These are phyloP conservation scores for Spea bombifrons DNA, from an alignment of 2,113 vertebrate species.

Conservation along the genomic window DNA sequence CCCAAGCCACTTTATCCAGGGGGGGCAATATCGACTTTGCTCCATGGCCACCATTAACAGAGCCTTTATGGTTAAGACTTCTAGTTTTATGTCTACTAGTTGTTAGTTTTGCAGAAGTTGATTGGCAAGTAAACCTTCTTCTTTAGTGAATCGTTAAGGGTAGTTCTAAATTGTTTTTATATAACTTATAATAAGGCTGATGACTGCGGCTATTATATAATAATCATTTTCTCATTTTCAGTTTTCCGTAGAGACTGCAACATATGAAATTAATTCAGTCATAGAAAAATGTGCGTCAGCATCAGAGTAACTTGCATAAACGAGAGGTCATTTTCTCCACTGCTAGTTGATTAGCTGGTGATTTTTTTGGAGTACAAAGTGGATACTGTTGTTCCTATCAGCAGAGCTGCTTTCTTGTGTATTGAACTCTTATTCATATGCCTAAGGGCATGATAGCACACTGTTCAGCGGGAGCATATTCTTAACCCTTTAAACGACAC, in stretches of 20 bases:
- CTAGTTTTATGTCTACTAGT: too few relatives aligned
- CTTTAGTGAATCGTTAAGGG: constrained; percentile 25
- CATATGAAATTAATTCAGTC: constrained; percentile 40
- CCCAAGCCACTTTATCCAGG: too few relatives aligned
- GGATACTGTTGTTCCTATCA: constrained; percentile 28
- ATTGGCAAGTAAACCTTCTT: constrained; percentile 5
- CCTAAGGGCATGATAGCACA: not conserved
- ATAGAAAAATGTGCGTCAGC: constrained; percentile 32
- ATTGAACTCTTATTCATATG: not conserved
- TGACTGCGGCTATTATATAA: constrained; percentile 8
- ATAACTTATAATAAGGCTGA: constrained; percentile 11
- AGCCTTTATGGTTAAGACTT: too few relatives aligned
- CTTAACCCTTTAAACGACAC: too few relatives aligned
- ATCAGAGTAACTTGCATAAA: constrained; percentile 21
- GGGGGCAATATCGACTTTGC: too few relatives aligned
- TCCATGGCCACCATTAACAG: too few relatives aligned
- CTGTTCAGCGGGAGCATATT: not conserved
- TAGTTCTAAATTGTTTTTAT: constrained; percentile 27
- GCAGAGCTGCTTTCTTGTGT: not conserved
- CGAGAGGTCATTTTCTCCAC: constrained; percentile 26
- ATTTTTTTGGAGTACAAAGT: constrained; percentile 28
- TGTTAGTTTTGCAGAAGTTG: not conserved
- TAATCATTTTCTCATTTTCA: constrained; percentile 35
- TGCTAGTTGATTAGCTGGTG: constrained; percentile 35
- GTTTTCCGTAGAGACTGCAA: constrained; percentile 18